Conservation (phyloP, 2,888 invertebrate species). For the Bombylius discolor region DNA sequence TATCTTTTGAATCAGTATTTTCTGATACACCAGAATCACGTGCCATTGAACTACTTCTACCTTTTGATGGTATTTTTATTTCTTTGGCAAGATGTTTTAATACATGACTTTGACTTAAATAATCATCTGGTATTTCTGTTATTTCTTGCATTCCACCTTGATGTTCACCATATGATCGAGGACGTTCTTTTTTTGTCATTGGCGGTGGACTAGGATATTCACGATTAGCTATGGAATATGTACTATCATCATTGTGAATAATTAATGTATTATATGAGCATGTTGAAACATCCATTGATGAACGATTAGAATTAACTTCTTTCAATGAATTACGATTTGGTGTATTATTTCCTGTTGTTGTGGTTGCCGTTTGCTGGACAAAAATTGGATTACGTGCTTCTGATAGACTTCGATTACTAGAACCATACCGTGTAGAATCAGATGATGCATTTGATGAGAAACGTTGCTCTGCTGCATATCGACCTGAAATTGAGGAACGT, state of each 20-base stretch:
- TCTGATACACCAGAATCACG: conserved; percentile 20
- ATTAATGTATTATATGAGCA: conserved; percentile 74
- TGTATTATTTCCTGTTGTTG: conserved; percentile 9
- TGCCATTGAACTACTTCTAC: conserved; percentile 6
- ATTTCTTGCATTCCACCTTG: conserved; percentile 47
- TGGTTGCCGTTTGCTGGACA: conserved; percentile 4
- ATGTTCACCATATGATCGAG: conserved; percentile 17
- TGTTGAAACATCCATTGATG: conserved; percentile 58
- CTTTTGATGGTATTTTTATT: conserved; percentile 33
- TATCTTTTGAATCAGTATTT: conserved; percentile 17
- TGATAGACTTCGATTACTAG: conserved; percentile 17
- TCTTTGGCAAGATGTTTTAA: conserved; percentile 75
- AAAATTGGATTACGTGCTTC: conserved; percentile 15
- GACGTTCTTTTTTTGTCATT: conserved; percentile 15
- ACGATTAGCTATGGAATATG: conserved; percentile 13
- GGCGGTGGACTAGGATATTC: conserved; percentile 13
- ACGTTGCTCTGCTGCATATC: conserved; percentile 14
- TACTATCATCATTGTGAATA: conserved; percentile 51
- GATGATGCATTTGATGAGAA: conserved; percentile 16
- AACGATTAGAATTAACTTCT: conserved; percentile 46
- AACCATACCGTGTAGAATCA: conserved; percentile 15
- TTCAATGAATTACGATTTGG: conserved; percentile 51
- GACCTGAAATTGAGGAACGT: conserved; percentile 3
- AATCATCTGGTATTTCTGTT: conserved; percentile 74
- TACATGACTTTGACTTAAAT: conserved; percentile 68